Base-by-base conservation (phyloP, 2,797 vertebrate genomes). In the Dendrocincla tyrannina region DNA sequence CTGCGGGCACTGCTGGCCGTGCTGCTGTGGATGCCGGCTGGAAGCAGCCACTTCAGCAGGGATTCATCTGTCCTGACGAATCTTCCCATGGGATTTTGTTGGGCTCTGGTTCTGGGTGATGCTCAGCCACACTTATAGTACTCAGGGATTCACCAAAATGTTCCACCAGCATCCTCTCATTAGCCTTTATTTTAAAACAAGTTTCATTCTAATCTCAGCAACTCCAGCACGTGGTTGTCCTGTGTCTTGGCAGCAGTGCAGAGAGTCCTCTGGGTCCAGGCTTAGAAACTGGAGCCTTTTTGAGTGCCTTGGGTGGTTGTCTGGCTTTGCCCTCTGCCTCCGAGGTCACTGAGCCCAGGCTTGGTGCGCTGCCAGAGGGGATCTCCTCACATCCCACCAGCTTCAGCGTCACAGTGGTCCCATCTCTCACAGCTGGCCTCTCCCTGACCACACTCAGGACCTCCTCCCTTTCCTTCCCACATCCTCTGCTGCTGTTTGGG, bases 401-500 rank as follows among this genome's bases (percentile, higher is more conserved):
- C 75, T 55, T 78, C 63, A 52, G 64, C 2, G 0, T 41, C 9
- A 6, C 4, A 0, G 41, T 50, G 11, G 0, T 83, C 60, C 59
- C 44, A 39, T 33, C 44, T 86, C 44, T 88, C 80, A 79, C n/a
- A 42, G 41, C 58, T 93, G 74, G 58, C 53, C 85, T 96, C 63
- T 94, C 76, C 66, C 41, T 84, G 73, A 56, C 66, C 90, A 72
- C 2, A 2, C 22, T 18, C 23, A 60, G 60, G 66, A 74, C 62
- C 73, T 85, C 91, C 77, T 75, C 80, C 83, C 80, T 90, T 94
- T 95, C 82, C 55, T 95, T 85, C 64, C 85, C 86, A 75, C 41
- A 49, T 81, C 83, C 83, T 79, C 73, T 63, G 37, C 58, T 67
- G 60, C 76, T 14, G 0, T 50, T 88, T 0, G 1, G 66, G 80